Conservation (phyloP, 2,888 invertebrate genomes). For the Heteromurus nitidus region DNA sequence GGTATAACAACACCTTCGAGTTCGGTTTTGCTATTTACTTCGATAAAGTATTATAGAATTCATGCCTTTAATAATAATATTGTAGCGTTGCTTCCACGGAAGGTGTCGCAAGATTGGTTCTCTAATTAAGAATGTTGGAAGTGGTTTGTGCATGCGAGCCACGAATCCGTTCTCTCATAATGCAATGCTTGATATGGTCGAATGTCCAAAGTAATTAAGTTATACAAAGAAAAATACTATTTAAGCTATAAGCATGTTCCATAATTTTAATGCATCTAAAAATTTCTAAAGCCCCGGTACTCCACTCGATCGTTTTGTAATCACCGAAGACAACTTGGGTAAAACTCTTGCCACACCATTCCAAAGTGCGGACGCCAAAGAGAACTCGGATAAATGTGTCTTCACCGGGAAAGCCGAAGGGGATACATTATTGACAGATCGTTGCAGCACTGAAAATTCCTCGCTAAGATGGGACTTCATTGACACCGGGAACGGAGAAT, state of each 20-base stretch:
- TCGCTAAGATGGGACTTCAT: conserved; percentile 41
- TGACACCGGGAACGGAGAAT: conserved; percentile 35
- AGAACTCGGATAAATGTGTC: conserved; percentile 38
- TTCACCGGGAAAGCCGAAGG: conserved; percentile 51
- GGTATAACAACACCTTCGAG: not conserved
- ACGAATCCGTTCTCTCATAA: conserved; percentile 1
- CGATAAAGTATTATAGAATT: too few relatives aligned
- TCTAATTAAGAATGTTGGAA: conserved; percentile 15
- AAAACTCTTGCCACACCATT: conserved; percentile 21
- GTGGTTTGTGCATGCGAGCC: conserved; percentile 2
- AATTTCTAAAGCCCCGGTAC: conserved; percentile 6
- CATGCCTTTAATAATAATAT: not conserved
- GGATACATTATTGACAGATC: conserved; percentile 20
- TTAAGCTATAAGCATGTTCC: too few relatives aligned
- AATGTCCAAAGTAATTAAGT: conserved; percentile 37
- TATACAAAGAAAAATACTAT: too few relatives aligned
- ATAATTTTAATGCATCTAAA: too few relatives aligned
- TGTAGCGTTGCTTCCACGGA: conserved; percentile 38
- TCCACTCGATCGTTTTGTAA: conserved; percentile 26
- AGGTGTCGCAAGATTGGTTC: conserved; percentile 26
- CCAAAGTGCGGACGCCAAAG: not conserved
- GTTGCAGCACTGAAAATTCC: conserved; percentile 32
- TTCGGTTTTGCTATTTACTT: not conserved
- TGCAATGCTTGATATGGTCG: not conserved
- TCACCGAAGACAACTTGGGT: not conserved